Evolutionary conservation across 2,113 vertebrate species (phyloP).

Genomic region (Bambusicola thoracicus): DNA sequence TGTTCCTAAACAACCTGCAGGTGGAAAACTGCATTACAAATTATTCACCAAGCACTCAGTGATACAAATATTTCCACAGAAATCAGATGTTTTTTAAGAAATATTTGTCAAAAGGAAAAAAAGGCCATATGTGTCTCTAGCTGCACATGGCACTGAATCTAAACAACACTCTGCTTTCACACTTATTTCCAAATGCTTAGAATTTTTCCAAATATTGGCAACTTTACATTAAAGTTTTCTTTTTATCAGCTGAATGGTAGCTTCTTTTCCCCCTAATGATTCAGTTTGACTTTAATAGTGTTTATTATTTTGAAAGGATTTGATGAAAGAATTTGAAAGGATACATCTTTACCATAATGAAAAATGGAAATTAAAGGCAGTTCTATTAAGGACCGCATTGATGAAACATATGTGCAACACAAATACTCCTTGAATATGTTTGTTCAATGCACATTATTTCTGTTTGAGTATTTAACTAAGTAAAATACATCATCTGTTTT

Average conservation of each 20-base stretch:
- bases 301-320: neutral
- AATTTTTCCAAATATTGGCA: neutral
- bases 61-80: neutral
- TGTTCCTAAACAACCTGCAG: neutral
- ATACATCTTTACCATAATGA: neutral
- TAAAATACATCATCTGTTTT: neutral
- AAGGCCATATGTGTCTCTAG: neutral
- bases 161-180: neutral
- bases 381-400: neutral
- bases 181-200: neutral
- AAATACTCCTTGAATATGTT: neutral
- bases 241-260: neutral
- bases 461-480: neutral
- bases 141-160: neutral
- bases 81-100: neutral
- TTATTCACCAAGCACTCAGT: neutral
- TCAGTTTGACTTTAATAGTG: neutral
- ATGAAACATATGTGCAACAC: neutral
- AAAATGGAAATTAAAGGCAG: neutral
- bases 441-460: neutral
- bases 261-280: rapidly evolving
- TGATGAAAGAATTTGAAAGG: neutral
- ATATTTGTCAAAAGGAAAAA: neutral
- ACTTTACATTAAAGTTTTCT: neutral
- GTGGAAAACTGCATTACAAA: neutral